Evolutionary conservation across 2,113 vertebrate genomes (phyloP), one percentile per base, ranked within the genome.

Genomic region (Passer domesticus): DNA sequence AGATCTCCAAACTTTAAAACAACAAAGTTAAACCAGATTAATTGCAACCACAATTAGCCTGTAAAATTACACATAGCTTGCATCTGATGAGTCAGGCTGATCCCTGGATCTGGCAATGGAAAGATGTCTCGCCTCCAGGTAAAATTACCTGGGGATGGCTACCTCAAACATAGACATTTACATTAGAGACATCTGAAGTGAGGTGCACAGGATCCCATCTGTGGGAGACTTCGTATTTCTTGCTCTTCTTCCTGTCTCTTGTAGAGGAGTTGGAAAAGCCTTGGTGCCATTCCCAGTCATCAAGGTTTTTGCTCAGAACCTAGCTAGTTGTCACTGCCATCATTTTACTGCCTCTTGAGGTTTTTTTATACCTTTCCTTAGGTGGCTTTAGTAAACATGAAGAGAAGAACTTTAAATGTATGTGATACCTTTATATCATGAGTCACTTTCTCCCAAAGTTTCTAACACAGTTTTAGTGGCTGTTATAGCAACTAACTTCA

Each of bases 1-100:
- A 83, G 39, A 20, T 83, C 39, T 86, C 68, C 8, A 5, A 81
- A 90, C 55, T 83, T 88, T 70, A 55, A 66, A 86, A 62, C 64
- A 94, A 94, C 86, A 59, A 96, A 90, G 68, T 75, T 86, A 67
- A 77, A 77, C 27, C 18, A 52, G 59, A 88, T 84, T 93, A 93
- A 81, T 18, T 88, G 30, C 35, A 55, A 52, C 92, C 39, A 0
- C 89, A 92, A 93, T 81, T 93, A 94, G 35, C 79, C 52, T 90
- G 10, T 59, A 30, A 78, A 94, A 96, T 95, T 90, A 67, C 47
- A 83, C 27, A 33, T 31, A 46, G 41, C 63, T 83, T 83, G 59
- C 59, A 63, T 59, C 24, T 90, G 68, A 90, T 92, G 95, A 95
- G 72, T 95, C 72, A 90, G 72, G 35, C 50, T 47, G 49, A 90